Evolutionary conservation across 2,797 vertebrate species (phyloP).

Genomic region (Melanotaenia parkinsoni): DNA sequence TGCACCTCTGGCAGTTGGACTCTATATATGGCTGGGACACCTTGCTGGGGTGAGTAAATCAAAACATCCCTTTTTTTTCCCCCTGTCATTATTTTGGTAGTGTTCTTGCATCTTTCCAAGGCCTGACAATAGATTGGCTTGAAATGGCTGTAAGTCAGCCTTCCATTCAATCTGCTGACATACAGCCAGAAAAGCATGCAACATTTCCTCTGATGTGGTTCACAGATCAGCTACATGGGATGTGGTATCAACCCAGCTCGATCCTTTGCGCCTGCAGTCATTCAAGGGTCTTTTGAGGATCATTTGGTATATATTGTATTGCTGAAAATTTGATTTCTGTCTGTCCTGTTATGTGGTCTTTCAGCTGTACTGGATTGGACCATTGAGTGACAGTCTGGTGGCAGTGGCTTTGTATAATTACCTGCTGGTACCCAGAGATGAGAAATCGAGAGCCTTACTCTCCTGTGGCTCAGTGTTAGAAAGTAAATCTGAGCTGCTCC

Average conservation of each 20-base stretch:
- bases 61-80: constrained; percentile 23
- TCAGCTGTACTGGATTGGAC: constrained; percentile 90
- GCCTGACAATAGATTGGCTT: constrained; percentile 44
- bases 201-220: constrained; percentile 48
- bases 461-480: neutral
- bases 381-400: constrained; percentile 80
- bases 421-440: constrained; percentile 71
- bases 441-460: constrained; percentile 26
- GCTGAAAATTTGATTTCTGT: constrained; percentile 3
- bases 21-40: constrained; percentile 85
- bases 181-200: constrained; percentile 29
- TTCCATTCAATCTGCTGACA: constrained; percentile 30
- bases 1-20: constrained; percentile 83
- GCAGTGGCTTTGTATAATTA: constrained; percentile 86
- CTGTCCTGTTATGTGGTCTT: constrained; percentile 5
- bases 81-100: constrained; percentile 27
- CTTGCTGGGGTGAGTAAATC: constrained; percentile 83
- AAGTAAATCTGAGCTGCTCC: neutral
- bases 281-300: constrained; percentile 80
- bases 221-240: constrained; percentile 89
- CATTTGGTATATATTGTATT: constrained; percentile 76
- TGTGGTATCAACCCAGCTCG: constrained; percentile 89
- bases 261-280: constrained; percentile 86
- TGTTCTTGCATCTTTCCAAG: constrained; percentile 28
- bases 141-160: constrained; percentile 29